Evolutionary conservation across 1,140 invertebrate genomes (phyloP).

Genomic region (Tenebrio molitor): DNA sequence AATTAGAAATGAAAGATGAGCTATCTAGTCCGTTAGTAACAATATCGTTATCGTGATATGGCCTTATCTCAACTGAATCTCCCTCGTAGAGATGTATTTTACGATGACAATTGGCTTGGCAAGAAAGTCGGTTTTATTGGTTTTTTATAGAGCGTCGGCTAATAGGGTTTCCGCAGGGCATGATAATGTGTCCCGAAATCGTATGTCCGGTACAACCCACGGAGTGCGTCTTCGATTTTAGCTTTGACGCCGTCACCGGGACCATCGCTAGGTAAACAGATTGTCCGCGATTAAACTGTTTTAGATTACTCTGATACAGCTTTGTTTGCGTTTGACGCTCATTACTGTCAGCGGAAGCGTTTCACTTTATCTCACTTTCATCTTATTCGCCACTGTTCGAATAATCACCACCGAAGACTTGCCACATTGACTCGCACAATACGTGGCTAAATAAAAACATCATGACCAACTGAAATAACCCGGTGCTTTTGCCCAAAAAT

Average conservation of each 20-base stretch:
- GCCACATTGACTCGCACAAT: neutral
- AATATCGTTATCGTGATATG: constrained; percentile 20
- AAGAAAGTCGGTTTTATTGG: constrained; percentile 26
- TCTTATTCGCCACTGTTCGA: constrained; percentile 12
- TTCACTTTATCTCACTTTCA: constrained; percentile 9
- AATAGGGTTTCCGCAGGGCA: constrained; percentile 34
- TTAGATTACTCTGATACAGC: constrained; percentile 31
- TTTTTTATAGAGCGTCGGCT: constrained; percentile 32
- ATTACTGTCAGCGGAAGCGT: constrained; percentile 20
- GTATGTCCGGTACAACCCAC: constrained; percentile 29
- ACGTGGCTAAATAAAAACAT: neutral
- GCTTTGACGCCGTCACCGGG: constrained; percentile 18
- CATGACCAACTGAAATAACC: too few relatives aligned
- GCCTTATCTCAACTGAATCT: constrained; percentile 14
- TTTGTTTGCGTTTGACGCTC: constrained; percentile 33
- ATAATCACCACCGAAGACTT: neutral
- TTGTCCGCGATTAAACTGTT: constrained; percentile 20
- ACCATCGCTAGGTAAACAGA: constrained; percentile 28
- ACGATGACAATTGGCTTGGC: constrained; percentile 36
- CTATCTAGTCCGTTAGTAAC: constrained; percentile 30
- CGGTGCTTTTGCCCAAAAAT: too few relatives aligned
- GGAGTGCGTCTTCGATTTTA: constrained; percentile 26
- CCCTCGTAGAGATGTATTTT: constrained; percentile 32
- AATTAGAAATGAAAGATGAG: constrained; percentile 22
- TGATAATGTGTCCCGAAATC: constrained; percentile 30